Base-by-base conservation (phyloP, 2,797 vertebrate genomes). In the Eurystomus glaucurus region DNA sequence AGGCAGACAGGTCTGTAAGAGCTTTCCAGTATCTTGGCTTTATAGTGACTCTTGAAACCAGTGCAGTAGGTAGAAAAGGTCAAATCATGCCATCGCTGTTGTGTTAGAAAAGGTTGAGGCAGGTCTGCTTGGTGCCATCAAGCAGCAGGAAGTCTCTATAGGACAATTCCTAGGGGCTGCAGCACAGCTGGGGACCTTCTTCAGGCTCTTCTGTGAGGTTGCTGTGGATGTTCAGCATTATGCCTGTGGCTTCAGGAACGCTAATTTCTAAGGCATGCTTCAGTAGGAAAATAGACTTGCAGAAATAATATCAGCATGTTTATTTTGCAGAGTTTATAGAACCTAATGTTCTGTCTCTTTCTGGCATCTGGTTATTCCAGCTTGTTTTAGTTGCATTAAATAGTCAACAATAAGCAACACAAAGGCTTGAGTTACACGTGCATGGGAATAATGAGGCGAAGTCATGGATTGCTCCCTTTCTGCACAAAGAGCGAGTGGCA, bases 121-220 rank as follows among this genome's bases (percentile, higher is more conserved):
- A 43, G 75, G 41, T 39, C 33, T 26, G 22, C 20, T 31, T 9
- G 58, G 52, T 58, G 61, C 51, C 51, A 37, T 31, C 18, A 28
- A n/a, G 33, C 52, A n/a, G 37, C 2, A 26, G n/a, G 10, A 37
- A 2, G 48, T 19, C 54, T 48, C 43, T 35, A 5, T 23, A 51
- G 31, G 14, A 8, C 0, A 2, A 28, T 51, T 41, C 72, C 23
- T 0, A 0, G 25, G 19, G 37, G 25, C 25, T 65, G 76, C 2
- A 0, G 54, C 68, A 29, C 46, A n/a, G 37, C 25, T 55, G 48
- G 33, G 74, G 25, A 79, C 66, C 37, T 77, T 1, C 0, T n/a
- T 37, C 46, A 25, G 8, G 4, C 51, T 70, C 48, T 71, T 61
- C 50, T 72, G 66, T 12, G 35, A 62, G 58, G 41, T 39, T 60